Evolutionary conservation across 2,888 invertebrate genomes (phyloP).

Genomic region (Pseudoips prasinana): DNA sequence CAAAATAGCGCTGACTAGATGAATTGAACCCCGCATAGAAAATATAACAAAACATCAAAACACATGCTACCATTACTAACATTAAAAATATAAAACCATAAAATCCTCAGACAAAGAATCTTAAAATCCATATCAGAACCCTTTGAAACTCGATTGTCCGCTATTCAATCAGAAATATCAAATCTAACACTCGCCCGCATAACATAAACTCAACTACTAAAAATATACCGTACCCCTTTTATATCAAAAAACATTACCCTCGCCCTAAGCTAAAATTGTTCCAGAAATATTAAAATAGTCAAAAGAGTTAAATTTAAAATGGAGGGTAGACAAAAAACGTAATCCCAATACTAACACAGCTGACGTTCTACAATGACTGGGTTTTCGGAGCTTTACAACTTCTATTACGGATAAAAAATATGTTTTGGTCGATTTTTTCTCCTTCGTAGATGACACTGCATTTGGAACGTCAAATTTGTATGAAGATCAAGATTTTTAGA

Average conservation of each 20-base stretch:
- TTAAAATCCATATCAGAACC: constrained; percentile 37
- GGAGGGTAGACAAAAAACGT: constrained; percentile 65
- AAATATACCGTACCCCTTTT: constrained; percentile 58
- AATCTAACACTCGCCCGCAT: constrained; percentile 65
- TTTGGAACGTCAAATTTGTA: too few species aligned
- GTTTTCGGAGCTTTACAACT: constrained; percentile 32
- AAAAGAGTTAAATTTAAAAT: constrained; percentile 81
- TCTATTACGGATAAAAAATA: constrained; percentile 17
- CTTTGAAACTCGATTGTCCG: constrained; percentile 40
- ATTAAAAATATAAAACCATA: constrained; percentile 15
- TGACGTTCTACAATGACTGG: constrained; percentile 57
- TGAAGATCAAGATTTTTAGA: too few species aligned
- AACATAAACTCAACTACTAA: constrained; percentile 43
- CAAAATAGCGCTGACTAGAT: too few species aligned
- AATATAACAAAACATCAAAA: too few species aligned
- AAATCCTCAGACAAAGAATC: constrained; percentile 29
- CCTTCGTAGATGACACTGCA: neutral
- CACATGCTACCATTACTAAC: constrained; percentile 4
- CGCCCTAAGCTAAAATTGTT: constrained; percentile 69
- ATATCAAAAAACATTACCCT: constrained; percentile 63
- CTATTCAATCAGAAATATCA: constrained; percentile 52
- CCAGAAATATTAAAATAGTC: constrained; percentile 80
- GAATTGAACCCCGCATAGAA: too few species aligned
- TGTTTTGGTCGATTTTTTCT: constrained; percentile 17
- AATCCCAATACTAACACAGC: constrained; percentile 79